These are phyloP conservation scores for Rhodophaea formosa DNA, from an alignment of 2,888 invertebrate species.

Conservation along the genomic window DNA sequence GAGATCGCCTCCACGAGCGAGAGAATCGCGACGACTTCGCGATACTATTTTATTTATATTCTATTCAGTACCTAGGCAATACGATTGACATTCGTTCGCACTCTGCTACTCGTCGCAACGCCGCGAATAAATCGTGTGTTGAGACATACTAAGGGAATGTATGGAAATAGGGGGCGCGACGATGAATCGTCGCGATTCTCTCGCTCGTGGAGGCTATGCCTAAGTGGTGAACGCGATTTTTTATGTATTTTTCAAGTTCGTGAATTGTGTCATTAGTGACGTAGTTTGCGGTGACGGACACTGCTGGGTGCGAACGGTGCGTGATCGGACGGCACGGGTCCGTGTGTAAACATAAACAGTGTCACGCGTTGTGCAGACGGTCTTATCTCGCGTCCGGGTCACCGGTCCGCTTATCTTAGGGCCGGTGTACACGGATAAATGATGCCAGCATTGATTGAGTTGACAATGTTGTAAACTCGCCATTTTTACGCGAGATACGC, in stretches of 20 bases:
- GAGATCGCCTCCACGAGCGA: too few species aligned
- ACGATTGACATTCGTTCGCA: too few species aligned
- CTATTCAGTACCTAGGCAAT: too few species aligned
- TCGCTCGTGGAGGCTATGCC: too few species aligned
- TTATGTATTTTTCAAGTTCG: not conserved
- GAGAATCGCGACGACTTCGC: too few species aligned
- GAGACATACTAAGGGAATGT: too few species aligned
- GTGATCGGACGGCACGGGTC: slow-evolving; percentile 19
- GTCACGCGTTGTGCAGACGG: slow-evolving; percentile 62
- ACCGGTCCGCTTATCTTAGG: slow-evolving; percentile 39
- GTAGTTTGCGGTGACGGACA: not conserved
- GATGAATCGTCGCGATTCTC: too few species aligned
- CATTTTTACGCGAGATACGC: not conserved
- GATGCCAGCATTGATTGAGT: slow-evolving; percentile 8
- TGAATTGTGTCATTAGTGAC: not conserved
- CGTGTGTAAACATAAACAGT: slow-evolving; percentile 21
- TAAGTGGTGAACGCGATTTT: too few species aligned
- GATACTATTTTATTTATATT: too few species aligned
- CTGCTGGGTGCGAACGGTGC: not conserved
- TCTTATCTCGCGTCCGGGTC: slow-evolving; percentile 69
- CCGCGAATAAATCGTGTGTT: too few species aligned
- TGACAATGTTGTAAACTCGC: slow-evolving; percentile 5
- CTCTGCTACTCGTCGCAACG: too few species aligned
- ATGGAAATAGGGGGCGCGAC: too few species aligned
- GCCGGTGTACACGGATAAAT: slow-evolving; percentile 15